Conservation (phyloP, 2,113 vertebrate species). For the Pelmatolapia mariae region DNA sequence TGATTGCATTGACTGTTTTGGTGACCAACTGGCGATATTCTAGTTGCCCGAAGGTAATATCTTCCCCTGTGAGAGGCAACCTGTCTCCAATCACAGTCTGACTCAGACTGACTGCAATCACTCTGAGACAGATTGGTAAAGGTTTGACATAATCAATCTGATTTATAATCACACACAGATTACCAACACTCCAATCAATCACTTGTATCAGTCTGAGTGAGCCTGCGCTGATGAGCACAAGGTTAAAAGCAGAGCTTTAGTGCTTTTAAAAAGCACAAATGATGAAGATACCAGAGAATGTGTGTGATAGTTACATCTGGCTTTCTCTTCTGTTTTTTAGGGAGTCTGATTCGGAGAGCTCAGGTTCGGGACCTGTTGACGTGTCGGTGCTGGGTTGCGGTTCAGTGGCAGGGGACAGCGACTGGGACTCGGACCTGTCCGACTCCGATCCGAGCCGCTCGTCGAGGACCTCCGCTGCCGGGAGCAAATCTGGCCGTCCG, state of each 20-base stretch:
- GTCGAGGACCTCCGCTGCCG: slow-evolving; percentile 15
- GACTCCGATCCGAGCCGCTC: slow-evolving; percentile 62
- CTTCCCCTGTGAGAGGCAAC: background rate
- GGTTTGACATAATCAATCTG: background rate
- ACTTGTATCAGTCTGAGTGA: background rate
- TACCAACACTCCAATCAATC: background rate
- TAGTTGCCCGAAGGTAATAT: background rate
- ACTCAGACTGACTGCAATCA: background rate
- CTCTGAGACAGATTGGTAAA: background rate
- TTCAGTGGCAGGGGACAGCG: slow-evolving; percentile 71
- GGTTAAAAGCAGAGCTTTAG: background rate
- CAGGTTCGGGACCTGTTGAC: slow-evolving; percentile 69
- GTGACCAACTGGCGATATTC: background rate
- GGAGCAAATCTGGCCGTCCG: slow-evolving; percentile 5
- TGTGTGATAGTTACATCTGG: background rate
- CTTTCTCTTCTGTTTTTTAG: slow-evolving; percentile 20
- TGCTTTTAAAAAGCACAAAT: background rate
- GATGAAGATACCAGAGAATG: background rate
- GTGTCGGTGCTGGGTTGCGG: slow-evolving; percentile 54
- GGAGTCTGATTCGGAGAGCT: slow-evolving; percentile 73
- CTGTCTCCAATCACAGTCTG: background rate
- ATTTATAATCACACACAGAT: background rate
- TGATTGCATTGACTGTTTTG: background rate
- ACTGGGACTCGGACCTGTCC: slow-evolving; percentile 74
- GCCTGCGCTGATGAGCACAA: background rate